These are phyloP conservation scores for Phenganax subtilis DNA, from an alignment of 92 coral and sea anemone species.

Conservation along the genomic window DNA sequence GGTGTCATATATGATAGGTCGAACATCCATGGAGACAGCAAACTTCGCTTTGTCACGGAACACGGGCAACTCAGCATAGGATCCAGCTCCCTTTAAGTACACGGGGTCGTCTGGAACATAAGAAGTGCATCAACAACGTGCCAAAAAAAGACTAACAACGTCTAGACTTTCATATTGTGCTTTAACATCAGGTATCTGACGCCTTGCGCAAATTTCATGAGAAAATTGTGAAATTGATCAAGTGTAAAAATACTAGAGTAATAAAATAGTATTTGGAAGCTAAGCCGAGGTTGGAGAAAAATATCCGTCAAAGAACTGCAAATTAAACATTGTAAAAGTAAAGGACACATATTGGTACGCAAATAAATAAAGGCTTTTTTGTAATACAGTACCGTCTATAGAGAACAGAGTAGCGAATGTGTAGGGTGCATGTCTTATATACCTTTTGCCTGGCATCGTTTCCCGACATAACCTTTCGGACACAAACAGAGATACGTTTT, in stretches of 20 bases:
- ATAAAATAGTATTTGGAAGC: background rate
- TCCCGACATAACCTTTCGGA: constrained; percentile 32
- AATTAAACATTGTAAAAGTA: too few relatives aligned
- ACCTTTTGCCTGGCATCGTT: constrained; percentile 33
- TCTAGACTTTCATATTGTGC: background rate
- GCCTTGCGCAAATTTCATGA: too few relatives aligned
- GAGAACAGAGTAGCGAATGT: background rate
- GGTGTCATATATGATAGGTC: constrained; percentile 5
- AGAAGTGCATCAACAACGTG: background rate
- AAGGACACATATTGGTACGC: too few relatives aligned
- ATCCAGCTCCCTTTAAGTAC: constrained; percentile 27
- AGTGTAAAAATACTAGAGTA: too few relatives aligned
- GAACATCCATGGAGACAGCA: constrained; percentile 21
- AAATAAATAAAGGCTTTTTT: too few relatives aligned
- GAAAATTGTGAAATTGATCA: too few relatives aligned
- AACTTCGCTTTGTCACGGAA: constrained; percentile 14
- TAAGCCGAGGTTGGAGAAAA: background rate
- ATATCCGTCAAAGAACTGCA: too few relatives aligned
- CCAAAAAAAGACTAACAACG: background rate
- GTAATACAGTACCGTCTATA: background rate
- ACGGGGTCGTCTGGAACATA: constrained; percentile 1
- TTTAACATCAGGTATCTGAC: background rate
- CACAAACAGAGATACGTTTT: constrained; percentile 29
- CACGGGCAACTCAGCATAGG: constrained; percentile 11
- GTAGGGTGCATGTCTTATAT: background rate